These are phyloP conservation scores for Bungarus multicinctus DNA, from an alignment of 2,113 vertebrate species.

Conservation along the genomic window DNA sequence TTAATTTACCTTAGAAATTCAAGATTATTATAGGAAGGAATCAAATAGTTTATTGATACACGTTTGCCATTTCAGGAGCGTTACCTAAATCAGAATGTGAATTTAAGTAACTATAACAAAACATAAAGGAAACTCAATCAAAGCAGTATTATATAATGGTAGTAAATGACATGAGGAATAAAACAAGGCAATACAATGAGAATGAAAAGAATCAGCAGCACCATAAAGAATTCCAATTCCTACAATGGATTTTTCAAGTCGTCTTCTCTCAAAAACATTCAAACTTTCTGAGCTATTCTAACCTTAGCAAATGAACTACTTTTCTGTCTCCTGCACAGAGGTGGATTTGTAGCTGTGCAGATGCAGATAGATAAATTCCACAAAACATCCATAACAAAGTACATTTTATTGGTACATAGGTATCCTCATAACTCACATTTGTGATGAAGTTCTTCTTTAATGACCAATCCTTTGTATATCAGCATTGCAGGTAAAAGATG, in stretches of 20 bases:
- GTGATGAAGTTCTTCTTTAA: too few relatives aligned
- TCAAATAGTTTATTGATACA: neutral
- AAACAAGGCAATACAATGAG: neutral
- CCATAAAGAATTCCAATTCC: neutral
- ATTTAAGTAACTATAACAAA: neutral
- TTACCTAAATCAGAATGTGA: neutral
- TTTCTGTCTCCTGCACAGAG: too few relatives aligned
- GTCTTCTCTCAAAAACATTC: neutral
- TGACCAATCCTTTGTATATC: too few relatives aligned
- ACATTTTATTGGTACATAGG: too few relatives aligned
- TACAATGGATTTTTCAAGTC: neutral
- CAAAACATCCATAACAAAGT: too few relatives aligned
- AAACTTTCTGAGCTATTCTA: neutral
- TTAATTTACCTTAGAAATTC: neutral
- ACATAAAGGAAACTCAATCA: neutral
- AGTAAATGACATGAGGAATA: neutral
- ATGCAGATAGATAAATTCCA: too few relatives aligned
- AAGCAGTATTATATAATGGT: neutral
- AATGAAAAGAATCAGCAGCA: neutral
- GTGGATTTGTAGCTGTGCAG: too few relatives aligned
- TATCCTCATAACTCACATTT: too few relatives aligned
- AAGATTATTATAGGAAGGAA: neutral
- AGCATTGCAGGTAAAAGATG: too few relatives aligned
- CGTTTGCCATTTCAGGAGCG: neutral
- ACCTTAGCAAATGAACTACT: neutral